Conservation (phyloP, 2,888 invertebrate genomes). For the Pterobdella sp. region DNA sequence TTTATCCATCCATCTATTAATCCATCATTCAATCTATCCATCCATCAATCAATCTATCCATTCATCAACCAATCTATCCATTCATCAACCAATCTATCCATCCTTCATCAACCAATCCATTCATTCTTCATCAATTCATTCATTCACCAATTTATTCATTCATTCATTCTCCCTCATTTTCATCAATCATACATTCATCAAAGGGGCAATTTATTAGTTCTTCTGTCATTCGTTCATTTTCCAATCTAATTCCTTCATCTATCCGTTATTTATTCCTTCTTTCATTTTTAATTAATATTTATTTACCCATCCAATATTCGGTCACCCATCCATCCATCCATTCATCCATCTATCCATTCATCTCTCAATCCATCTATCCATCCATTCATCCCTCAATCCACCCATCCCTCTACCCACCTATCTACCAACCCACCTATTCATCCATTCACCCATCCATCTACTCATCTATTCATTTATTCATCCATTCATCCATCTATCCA, state of each 20-base stretch:
- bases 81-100: neutral
- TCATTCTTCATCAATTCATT: neutral
- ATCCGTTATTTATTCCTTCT: neutral
- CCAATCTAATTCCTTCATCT: neutral
- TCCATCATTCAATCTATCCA: neutral
- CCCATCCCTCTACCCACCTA: neutral
- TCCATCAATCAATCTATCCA: neutral
- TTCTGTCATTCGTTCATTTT: neutral
- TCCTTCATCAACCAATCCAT: neutral
- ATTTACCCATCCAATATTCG: neutral
- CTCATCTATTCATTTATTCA: neutral
- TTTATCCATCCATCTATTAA: neutral
- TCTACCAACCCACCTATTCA: neutral
- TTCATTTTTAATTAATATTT: neutral
- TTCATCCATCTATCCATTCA: neutral
- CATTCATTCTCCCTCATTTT: neutral
- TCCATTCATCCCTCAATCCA: neutral
- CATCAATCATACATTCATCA: slow-evolving; percentile 8
- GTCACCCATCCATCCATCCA: neutral
- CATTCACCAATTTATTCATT: neutral
- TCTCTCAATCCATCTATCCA: neutral
- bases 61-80: neutral
- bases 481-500: neutral
- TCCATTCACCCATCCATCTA: neutral
- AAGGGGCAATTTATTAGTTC: neutral